Conservation (phyloP, 2,113 vertebrate species). For the Callionymus lyra region DNA sequence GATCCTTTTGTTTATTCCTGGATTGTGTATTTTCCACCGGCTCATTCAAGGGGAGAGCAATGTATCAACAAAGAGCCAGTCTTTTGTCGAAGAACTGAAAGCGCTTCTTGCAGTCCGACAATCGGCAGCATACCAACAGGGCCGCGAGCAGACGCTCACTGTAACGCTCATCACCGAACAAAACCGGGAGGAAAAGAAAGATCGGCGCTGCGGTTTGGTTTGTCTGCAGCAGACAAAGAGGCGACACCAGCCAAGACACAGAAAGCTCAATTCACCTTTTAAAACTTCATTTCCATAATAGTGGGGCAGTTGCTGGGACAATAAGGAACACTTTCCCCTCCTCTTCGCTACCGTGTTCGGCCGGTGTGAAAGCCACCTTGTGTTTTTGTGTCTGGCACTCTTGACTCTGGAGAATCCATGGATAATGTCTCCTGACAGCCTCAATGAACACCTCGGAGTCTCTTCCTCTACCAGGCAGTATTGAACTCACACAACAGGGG, state of each 20-base stretch:
- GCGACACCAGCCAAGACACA: constrained; percentile 26
- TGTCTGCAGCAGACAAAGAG: constrained; percentile 29
- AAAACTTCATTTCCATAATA: constrained; percentile 55
- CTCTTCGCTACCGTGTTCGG: constrained; percentile 39
- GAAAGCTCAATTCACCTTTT: constrained; percentile 42
- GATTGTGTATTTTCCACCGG: constrained; percentile 54
- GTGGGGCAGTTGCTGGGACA: constrained; percentile 49
- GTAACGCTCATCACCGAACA: neutral
- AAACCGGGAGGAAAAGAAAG: constrained; percentile 15
- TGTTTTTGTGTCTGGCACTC: constrained; percentile 47
- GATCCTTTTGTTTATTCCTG: constrained; percentile 53
- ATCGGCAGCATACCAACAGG: constrained; percentile 47
- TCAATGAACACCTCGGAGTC: constrained; percentile 10
- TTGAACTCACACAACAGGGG: constrained; percentile 34
- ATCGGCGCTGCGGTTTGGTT: constrained; percentile 22
- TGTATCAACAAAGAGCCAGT: constrained; percentile 36
- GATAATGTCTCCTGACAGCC: constrained; percentile 10
- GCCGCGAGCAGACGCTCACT: constrained; percentile 31
- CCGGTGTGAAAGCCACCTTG: constrained; percentile 36
- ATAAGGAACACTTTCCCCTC: constrained; percentile 44
- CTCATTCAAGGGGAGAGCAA: constrained; percentile 47
- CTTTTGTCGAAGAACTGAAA: constrained; percentile 61
- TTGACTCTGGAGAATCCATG: constrained; percentile 41
- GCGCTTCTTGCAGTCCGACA: constrained; percentile 50
- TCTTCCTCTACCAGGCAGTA: constrained; percentile 29